These are phyloP conservation scores for Acanthiza pusilla DNA, from an alignment of 2,797 vertebrate genomes.

Conservation along the genomic window DNA sequence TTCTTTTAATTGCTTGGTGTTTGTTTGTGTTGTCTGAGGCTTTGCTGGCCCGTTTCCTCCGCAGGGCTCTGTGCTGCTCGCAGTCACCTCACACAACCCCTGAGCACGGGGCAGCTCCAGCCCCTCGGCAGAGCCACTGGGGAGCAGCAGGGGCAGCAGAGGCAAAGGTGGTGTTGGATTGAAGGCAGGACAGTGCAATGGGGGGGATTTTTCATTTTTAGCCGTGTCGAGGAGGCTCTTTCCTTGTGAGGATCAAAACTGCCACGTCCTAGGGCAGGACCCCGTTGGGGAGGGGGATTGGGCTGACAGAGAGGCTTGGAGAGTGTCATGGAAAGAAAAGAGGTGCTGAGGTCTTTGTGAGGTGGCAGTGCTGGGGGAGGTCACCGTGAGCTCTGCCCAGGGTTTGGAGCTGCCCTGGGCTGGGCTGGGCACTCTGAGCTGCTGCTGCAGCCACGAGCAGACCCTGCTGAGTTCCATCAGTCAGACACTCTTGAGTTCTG, in stretches of 20 bases:
- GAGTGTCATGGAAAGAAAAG: background rate
- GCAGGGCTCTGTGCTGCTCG: background rate
- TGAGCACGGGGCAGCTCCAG: background rate
- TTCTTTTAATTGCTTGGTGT: slow-evolving; percentile 37
- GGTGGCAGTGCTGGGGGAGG: background rate
- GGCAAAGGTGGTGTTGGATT: background rate
- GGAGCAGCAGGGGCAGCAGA: fast-evolving
- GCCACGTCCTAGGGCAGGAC: fast-evolving
- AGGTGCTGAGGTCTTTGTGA: background rate
- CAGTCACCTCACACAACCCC: slow-evolving; percentile 40
- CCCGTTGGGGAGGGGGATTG: background rate
- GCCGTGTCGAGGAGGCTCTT: background rate
- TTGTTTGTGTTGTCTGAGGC: slow-evolving; percentile 50
- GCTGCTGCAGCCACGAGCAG: fast-evolving
- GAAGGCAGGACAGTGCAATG: background rate
- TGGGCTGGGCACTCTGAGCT: fast-evolving
- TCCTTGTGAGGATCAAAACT: background rate
- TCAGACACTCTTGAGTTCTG: too few relatives aligned
- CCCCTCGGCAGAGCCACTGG: background rate
- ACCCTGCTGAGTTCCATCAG: background rate
- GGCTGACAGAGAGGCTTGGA: background rate
- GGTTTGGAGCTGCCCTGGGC: background rate
- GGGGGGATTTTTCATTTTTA: fast-evolving
- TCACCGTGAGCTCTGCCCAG: background rate
- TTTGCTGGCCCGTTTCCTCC: slow-evolving; percentile 41